These are phyloP conservation scores for Equus quagga DNA, from an alignment of 2,113 vertebrate genomes.

Conservation along the genomic window DNA sequence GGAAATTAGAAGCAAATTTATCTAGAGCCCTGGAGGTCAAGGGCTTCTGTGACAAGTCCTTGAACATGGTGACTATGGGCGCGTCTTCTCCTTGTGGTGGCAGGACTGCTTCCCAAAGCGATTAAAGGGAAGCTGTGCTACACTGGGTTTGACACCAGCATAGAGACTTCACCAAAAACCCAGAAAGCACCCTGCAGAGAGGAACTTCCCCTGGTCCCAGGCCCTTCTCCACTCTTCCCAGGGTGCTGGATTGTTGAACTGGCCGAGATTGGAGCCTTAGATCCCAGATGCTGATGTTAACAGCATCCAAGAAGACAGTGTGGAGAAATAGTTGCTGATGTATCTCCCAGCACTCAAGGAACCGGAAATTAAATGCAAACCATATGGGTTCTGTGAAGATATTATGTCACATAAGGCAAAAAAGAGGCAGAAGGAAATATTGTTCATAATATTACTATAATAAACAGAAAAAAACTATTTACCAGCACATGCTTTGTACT, in stretches of 20 bases:
- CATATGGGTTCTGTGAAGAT: not conserved
- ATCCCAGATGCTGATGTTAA: not conserved
- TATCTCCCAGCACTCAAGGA: not conserved
- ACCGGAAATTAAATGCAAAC: not conserved
- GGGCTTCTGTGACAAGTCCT: not conserved
- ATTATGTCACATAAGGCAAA: not conserved
- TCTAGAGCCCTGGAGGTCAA: not conserved
- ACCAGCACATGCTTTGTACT: not conserved
- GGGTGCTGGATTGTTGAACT: not conserved
- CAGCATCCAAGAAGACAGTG: not conserved
- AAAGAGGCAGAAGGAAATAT: not conserved
- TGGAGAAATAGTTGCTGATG: not conserved
- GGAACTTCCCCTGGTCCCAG: not conserved
- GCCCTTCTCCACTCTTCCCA: not conserved
- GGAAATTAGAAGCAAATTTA: not conserved
- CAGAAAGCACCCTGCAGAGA: not conserved
- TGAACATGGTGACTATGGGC: not conserved
- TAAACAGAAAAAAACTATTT: not conserved
- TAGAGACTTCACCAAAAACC: not conserved
- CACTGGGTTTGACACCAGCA: not conserved
- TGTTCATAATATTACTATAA: not conserved
- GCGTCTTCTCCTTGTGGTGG: fast-evolving
- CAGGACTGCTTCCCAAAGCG: not conserved
- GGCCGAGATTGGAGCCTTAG: not conserved
- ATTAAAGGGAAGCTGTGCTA: not conserved